phyloP scores from a whole-genome alignment of 2,797 vertebrate genomes.

The Phalloptychus januarius region DNA sequence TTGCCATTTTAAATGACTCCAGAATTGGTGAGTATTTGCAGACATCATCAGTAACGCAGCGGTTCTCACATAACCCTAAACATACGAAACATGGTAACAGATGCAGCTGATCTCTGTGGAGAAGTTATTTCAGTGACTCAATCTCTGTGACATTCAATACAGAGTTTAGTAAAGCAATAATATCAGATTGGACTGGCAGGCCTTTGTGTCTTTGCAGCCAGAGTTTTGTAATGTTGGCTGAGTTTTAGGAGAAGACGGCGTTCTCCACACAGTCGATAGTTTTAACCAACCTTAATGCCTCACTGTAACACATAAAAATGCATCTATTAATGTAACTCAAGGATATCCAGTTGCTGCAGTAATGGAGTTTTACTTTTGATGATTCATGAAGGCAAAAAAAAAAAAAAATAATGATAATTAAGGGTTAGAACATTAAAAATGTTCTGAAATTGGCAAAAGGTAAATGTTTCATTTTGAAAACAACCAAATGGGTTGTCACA shows the following conservation, averaged over 20 bases:
- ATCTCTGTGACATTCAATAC: background rate
- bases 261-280: background rate
- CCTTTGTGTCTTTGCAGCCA: conserved; percentile 9
- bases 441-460: background rate
- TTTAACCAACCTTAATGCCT: conserved; percentile 1
- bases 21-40: background rate
- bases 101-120: conserved; percentile 3
- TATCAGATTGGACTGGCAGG: conserved; percentile 19
- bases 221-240: conserved; percentile 16
- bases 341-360: background rate
- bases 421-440: background rate
- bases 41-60: conserved; percentile 19
- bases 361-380: background rate
- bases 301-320: background rate
- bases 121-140: background rate
- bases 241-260: conserved; percentile 3
- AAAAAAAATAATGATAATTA: background rate
- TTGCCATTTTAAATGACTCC: conserved; percentile 26
- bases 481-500: background rate
- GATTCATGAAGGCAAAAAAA: background rate
- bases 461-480: background rate
- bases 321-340: background rate
- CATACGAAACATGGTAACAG: conserved; percentile 41
- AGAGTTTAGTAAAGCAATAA: background rate
- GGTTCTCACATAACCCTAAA: conserved; percentile 22